These are phyloP conservation scores for Zosterops lateralis DNA, from an alignment of 2,113 vertebrate species.

Conservation along the genomic window DNA sequence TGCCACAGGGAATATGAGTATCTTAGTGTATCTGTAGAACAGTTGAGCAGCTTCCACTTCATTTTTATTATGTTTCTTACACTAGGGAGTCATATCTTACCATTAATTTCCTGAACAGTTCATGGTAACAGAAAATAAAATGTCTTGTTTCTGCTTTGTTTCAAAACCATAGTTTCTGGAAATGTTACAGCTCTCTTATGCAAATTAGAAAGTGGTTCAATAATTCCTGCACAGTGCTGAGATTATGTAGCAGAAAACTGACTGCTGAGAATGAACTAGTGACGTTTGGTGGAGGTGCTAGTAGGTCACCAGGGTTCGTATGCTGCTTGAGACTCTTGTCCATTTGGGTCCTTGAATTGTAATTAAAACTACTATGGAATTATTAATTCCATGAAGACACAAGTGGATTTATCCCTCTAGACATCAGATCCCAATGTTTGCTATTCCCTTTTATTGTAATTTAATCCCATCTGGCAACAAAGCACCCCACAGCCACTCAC, in stretches of 20 bases:
- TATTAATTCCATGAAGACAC: not conserved
- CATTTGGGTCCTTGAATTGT: not conserved
- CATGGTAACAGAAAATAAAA: not conserved
- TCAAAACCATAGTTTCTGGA: not conserved
- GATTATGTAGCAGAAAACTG: not conserved
- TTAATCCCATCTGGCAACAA: not conserved
- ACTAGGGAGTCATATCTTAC: not conserved
- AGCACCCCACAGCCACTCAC: not conserved
- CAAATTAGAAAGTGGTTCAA: not conserved
- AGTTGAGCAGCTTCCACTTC: not conserved
- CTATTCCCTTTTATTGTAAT: not conserved
- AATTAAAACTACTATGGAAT: not conserved
- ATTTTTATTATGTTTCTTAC: not conserved
- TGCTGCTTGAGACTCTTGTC: not conserved
- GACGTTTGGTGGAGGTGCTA: not conserved
- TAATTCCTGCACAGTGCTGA: not conserved
- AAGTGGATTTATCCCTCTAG: not conserved
- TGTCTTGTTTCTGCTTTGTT: not conserved
- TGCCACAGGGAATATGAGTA: conserved; percentile 10
- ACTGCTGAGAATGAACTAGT: not conserved
- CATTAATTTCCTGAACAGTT: not conserved
- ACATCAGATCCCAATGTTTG: not conserved
- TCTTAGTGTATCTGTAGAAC: not conserved
- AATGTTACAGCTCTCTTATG: not conserved
- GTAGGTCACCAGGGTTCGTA: not conserved